Conservation (phyloP, 92 coral and sea anemone genomes). For the Nematostella vectensis region DNA sequence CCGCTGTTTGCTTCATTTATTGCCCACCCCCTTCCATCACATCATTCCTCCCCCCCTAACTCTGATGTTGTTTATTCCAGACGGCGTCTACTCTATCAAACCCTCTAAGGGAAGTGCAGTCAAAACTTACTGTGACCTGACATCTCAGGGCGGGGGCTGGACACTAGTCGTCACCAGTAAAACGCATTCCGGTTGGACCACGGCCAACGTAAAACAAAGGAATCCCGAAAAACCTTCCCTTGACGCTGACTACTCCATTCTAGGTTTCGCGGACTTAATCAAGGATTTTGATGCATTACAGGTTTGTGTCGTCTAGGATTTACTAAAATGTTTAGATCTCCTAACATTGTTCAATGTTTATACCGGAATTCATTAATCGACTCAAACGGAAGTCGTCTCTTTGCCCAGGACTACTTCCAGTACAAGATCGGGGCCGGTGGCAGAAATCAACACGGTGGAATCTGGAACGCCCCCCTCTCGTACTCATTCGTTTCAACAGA, state of each 20-base stretch:
- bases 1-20: too few relatives aligned
- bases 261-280: slow-evolving; percentile 41
- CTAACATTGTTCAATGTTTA: not conserved
- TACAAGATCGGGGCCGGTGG: slow-evolving; percentile 58
- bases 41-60: too few relatives aligned
- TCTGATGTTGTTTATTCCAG: too few relatives aligned
- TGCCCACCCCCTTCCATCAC: too few relatives aligned
- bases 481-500: slow-evolving; percentile 40
- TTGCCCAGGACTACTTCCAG: slow-evolving; percentile 39
- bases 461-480: slow-evolving; percentile 38
- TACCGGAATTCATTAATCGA: not conserved
- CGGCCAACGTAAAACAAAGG: slow-evolving; percentile 37
- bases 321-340: not conserved
- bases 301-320: slow-evolving; percentile 9
- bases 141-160: slow-evolving; percentile 64
- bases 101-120: slow-evolving; percentile 44
- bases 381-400: not conserved
- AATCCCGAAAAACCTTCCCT: slow-evolving; percentile 38
- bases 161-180: slow-evolving; percentile 45
- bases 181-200: slow-evolving; percentile 39
- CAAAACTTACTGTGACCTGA: slow-evolving; percentile 56
- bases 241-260: slow-evolving; percentile 43
- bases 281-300: slow-evolving; percentile 39
- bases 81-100: slow-evolving; percentile 45
- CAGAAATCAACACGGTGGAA: slow-evolving; percentile 39